Conservation (phyloP, 2,113 vertebrate species). For the Psammodynastes pulverulentus region DNA sequence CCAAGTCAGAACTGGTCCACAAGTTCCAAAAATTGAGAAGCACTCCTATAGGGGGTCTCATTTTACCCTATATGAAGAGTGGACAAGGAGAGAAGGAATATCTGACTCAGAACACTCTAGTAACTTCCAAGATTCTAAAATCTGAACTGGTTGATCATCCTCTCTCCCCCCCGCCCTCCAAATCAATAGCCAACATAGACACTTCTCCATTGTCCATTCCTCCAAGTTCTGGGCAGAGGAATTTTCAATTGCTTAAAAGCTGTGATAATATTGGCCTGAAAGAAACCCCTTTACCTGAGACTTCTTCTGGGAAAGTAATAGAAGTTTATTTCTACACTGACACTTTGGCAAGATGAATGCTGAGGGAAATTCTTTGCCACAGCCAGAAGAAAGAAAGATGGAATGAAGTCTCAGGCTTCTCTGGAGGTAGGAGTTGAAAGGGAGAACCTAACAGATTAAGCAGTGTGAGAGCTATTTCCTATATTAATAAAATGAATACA, state of each 20-base stretch:
- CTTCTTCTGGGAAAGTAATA: neutral
- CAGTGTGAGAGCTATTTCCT: neutral
- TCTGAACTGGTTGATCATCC: neutral
- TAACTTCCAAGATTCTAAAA: neutral
- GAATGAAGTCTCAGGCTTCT: neutral
- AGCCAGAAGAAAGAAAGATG: neutral
- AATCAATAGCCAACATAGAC: neutral
- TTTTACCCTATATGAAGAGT: neutral
- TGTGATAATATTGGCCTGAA: neutral
- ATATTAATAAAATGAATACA: neutral
- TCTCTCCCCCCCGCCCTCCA: fast-evolving
- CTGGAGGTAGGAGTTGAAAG: neutral
- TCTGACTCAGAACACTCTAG: neutral
- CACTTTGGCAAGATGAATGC: neutral
- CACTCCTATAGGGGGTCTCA: neutral
- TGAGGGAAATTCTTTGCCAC: neutral
- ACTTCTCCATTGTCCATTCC: neutral
- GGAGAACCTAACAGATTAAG: neutral
- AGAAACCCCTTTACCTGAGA: neutral
- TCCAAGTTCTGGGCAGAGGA: neutral
- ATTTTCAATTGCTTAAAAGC: neutral
- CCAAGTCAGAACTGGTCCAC: neutral
- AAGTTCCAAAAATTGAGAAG: neutral
- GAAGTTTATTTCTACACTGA: neutral
- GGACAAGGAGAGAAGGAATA: neutral